phyloP scores from a whole-genome alignment of 2,888 invertebrate species.

The Tetheella fluctuosa region DNA sequence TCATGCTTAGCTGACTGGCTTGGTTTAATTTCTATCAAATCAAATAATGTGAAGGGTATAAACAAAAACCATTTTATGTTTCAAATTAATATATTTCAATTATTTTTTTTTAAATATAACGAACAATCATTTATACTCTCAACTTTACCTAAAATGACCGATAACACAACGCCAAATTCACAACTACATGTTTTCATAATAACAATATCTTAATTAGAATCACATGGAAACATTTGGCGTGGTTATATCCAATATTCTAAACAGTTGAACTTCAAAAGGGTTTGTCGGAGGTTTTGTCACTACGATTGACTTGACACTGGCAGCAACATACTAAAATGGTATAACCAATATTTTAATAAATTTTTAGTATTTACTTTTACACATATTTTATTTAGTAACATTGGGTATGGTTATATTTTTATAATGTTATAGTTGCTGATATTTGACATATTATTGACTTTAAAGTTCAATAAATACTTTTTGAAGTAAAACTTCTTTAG shows the following conservation, averaged over 20 bases:
- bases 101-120: slow-evolving; percentile 82
- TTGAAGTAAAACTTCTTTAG: no score
- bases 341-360: neutral
- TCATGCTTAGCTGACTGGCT: no score
- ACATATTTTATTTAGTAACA: neutral
- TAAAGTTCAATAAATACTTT: neutral
- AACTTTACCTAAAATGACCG: slow-evolving; percentile 62
- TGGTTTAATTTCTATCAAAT: neutral
- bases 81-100: slow-evolving; percentile 72
- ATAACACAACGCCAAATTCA: slow-evolving; percentile 79
- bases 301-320: no score
- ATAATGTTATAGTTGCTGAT: neutral
- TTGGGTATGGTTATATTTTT: neutral
- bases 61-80: slow-evolving; percentile 32
- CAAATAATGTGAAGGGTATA: neutral
- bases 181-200: slow-evolving; percentile 69
- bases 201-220: slow-evolving; percentile 48
- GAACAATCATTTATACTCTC: slow-evolving; percentile 66
- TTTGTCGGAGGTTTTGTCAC: neutral
- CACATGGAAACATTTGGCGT: slow-evolving; percentile 48
- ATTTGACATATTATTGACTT: neutral
- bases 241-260: slow-evolving; percentile 14
- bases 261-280: neutral
- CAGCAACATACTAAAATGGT: neutral
- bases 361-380: neutral